A percentile compares a stretch with the other conserved stretches of the same genome.
Conservation (phyloP, 2,797 vertebrate species). For the Argentina silus region DNA sequence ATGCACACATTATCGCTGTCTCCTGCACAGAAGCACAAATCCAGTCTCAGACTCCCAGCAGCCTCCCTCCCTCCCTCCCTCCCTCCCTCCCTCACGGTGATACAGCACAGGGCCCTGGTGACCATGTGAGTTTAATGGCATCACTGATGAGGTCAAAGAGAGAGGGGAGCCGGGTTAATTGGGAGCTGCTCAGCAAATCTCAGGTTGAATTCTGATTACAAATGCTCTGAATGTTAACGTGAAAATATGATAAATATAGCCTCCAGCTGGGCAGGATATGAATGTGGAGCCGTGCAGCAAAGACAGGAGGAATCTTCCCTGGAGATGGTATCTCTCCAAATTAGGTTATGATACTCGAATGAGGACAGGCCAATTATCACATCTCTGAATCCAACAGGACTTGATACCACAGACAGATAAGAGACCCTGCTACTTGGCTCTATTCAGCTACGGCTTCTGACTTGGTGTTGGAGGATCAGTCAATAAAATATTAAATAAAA, state of each 20-base stretch:
- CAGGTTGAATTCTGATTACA: slow-evolving; percentile 78
- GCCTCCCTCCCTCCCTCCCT: slow-evolving; percentile 23
- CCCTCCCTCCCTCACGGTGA: slow-evolving; percentile 38
- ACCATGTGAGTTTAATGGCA: slow-evolving; percentile 64
- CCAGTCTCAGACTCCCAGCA: neutral
- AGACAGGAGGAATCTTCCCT: slow-evolving; percentile 59
- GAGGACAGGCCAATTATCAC: slow-evolving; percentile 63
- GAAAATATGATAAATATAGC: slow-evolving; percentile 70
- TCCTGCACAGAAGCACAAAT: slow-evolving; percentile 13
- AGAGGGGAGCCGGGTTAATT: slow-evolving; percentile 77
- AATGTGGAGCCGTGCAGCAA: slow-evolving; percentile 55
- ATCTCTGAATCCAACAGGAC: slow-evolving; percentile 45
- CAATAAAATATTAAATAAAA: neutral
- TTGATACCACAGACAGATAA: slow-evolving; percentile 53
- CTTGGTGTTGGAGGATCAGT: neutral
- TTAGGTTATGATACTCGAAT: slow-evolving; percentile 74
- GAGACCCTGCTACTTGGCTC: slow-evolving; percentile 9
- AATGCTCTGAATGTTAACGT: slow-evolving; percentile 71
- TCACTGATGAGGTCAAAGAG: slow-evolving; percentile 77
- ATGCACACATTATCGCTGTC: neutral
- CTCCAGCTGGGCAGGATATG: slow-evolving; percentile 56
- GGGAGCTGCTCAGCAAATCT: slow-evolving; percentile 74
- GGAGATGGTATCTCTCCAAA: slow-evolving; percentile 70
- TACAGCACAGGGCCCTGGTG: slow-evolving; percentile 65
- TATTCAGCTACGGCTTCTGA: neutral